Conservation (phyloP, 2,113 vertebrate species). For the Ancistrus triradiatus region DNA sequence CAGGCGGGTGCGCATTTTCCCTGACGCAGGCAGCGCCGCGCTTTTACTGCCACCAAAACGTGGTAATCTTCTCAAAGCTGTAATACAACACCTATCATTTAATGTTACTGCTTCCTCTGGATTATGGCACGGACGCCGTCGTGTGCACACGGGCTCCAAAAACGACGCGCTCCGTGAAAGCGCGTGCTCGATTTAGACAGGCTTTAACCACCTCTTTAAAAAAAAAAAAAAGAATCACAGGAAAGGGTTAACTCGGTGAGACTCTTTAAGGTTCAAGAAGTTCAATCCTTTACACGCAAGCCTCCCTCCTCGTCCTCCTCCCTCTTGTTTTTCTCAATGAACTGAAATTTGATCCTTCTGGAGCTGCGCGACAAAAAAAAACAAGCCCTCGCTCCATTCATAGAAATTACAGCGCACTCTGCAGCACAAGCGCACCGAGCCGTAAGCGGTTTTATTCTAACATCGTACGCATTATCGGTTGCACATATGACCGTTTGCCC, state of each 20-base stretch:
- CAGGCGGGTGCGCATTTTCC: conserved; percentile 9
- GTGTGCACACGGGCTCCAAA: neutral
- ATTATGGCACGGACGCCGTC: conserved; percentile 13
- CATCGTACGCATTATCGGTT: neutral
- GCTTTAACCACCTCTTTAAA: neutral
- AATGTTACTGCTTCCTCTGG: conserved; percentile 39
- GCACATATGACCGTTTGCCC: neutral
- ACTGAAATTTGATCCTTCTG: conserved; percentile 65
- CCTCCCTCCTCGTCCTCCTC: neutral
- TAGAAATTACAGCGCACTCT: conserved; percentile 38
- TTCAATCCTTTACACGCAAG: conserved; percentile 15
- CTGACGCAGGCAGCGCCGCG: conserved; percentile 17
- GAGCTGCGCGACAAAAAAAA: neutral
- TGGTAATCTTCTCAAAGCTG: conserved; percentile 2
- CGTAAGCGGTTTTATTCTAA: neutral
- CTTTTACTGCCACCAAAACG: conserved; percentile 20
- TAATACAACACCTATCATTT: conserved; percentile 33
- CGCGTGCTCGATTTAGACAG: too few relatives aligned
- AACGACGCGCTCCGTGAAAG: neutral
- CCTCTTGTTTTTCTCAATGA: conserved; percentile 71
- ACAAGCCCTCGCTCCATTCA: conserved; percentile 58
- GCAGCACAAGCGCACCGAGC: conserved; percentile 5
- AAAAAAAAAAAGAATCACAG: neutral
- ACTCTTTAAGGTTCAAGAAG: conserved; percentile 36
- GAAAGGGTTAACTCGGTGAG: conserved; percentile 21